A percentile compares a stretch with the other conserved stretches of the same genome.
These are phyloP conservation scores for Arenaria interpres DNA, from an alignment of 2,113 vertebrate species.

Conservation along the genomic window DNA sequence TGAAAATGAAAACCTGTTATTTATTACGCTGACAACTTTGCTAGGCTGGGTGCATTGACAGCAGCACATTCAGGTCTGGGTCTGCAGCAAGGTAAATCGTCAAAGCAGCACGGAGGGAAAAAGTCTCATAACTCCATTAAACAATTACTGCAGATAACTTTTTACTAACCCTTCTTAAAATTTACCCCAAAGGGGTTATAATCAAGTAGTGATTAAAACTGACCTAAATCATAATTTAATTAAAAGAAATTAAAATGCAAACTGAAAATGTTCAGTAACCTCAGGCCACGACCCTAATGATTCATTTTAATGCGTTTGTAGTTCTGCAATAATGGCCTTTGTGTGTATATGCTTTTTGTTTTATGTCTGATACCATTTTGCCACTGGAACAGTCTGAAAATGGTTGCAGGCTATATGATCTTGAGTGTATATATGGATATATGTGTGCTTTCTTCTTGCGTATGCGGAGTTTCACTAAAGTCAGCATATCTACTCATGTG, in stretches of 20 bases:
- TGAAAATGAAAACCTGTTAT: constrained; percentile 4
- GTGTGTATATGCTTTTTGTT: not conserved
- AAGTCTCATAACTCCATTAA: constrained; percentile 4
- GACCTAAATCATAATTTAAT: constrained; percentile 70
- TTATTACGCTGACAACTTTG: not conserved
- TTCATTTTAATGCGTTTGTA: constrained; percentile 49
- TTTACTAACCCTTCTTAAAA: constrained; percentile 39
- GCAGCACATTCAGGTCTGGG: not conserved
- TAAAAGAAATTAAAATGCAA: constrained; percentile 62
- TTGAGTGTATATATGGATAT: not conserved
- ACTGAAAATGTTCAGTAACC: constrained; percentile 31
- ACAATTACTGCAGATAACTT: constrained; percentile 21
- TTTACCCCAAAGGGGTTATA: constrained; percentile 35
- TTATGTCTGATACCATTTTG: constrained; percentile 25
- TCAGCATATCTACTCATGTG: not conserved
- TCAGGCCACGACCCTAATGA: constrained; percentile 43
- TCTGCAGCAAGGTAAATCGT: not conserved
- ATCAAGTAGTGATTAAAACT: constrained; percentile 65
- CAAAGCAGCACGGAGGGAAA: not conserved
- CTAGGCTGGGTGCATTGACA: not conserved
- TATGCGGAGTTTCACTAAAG: not conserved
- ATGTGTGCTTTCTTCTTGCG: not conserved
- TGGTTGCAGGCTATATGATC: not conserved
- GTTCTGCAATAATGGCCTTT: not conserved
- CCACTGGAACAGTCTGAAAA: not conserved